Conservation (phyloP, 2,797 vertebrate species). For the Sebastes steindachneri region DNA sequence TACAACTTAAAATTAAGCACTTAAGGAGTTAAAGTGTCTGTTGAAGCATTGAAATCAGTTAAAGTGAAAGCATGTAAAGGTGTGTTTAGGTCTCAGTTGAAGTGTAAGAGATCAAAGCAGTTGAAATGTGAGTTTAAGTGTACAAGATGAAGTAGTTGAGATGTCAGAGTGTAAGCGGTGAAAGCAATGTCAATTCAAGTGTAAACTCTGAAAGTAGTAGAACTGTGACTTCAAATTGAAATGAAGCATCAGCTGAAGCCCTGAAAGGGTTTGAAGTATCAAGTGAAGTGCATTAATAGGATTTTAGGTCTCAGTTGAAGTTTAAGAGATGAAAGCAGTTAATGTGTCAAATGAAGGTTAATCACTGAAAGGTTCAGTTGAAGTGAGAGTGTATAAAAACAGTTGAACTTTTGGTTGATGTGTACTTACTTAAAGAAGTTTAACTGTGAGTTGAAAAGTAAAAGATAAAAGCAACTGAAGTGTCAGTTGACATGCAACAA, state of each 20-base stretch:
- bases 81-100: background rate
- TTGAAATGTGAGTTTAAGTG: background rate
- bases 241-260: background rate
- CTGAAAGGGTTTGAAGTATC: background rate
- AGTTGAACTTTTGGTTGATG: background rate
- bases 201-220: background rate
- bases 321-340: background rate
- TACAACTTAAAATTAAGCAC: background rate
- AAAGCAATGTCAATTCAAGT: background rate
- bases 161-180: background rate
- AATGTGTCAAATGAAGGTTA: background rate
- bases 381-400: background rate
- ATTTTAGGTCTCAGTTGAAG: background rate
- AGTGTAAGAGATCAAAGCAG: background rate
- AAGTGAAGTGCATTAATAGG: background rate
- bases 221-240: background rate
- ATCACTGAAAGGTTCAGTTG: background rate
- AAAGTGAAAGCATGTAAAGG: background rate
- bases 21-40: background rate
- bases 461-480: background rate
- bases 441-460: background rate
- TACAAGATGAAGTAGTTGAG: background rate
- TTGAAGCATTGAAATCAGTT: no score
- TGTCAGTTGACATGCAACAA: background rate
- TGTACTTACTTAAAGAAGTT: background rate